Evolutionary conservation across 2,888 invertebrate genomes (phyloP).

Genomic region (Drosophila ochracea): DNA sequence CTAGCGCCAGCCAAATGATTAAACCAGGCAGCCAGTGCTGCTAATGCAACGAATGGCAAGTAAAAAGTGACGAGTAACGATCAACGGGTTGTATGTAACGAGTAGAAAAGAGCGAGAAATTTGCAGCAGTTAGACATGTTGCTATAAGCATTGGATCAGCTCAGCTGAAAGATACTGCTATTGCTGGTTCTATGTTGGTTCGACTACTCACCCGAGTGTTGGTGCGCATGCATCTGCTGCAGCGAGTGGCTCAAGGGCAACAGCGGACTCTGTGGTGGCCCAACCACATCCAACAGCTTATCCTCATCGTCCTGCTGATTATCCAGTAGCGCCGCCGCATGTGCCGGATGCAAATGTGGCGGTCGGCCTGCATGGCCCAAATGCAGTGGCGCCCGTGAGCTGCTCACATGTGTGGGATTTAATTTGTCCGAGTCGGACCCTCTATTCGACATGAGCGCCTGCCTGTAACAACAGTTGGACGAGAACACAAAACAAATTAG

Average conservation of each 20-base stretch:
- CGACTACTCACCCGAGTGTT: slow-evolving; percentile 85
- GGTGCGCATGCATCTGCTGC: slow-evolving; percentile 86
- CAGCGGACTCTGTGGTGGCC: slow-evolving; percentile 93
- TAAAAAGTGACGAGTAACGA: slow-evolving; percentile 2
- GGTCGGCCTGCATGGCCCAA: slow-evolving; percentile 85
- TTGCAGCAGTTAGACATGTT: slow-evolving; percentile 17
- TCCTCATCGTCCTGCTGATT: slow-evolving; percentile 92
- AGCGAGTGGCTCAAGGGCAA: slow-evolving; percentile 87
- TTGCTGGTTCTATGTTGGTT: neutral
- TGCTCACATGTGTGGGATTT: slow-evolving; percentile 87
- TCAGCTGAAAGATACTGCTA: neutral
- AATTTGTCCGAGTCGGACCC: slow-evolving; percentile 86
- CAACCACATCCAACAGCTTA: slow-evolving; percentile 94
- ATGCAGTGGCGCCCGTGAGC: slow-evolving; percentile 84
- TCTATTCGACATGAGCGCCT: slow-evolving; percentile 87
- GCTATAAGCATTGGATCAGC: neutral
- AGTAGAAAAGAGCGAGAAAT: neutral
- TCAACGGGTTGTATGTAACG: neutral
- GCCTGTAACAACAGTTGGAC: slow-evolving; percentile 88
- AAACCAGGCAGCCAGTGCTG: slow-evolving; percentile 88
- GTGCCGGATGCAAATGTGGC: slow-evolving; percentile 80
- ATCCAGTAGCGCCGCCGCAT: slow-evolving; percentile 81
- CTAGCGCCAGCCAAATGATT: slow-evolving; percentile 87
- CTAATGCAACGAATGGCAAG: slow-evolving; percentile 27
- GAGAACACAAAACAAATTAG: slow-evolving; percentile 83